Evolutionary conservation across 2,113 vertebrate species (phyloP).

Genomic region (Condylura cristata): DNA sequence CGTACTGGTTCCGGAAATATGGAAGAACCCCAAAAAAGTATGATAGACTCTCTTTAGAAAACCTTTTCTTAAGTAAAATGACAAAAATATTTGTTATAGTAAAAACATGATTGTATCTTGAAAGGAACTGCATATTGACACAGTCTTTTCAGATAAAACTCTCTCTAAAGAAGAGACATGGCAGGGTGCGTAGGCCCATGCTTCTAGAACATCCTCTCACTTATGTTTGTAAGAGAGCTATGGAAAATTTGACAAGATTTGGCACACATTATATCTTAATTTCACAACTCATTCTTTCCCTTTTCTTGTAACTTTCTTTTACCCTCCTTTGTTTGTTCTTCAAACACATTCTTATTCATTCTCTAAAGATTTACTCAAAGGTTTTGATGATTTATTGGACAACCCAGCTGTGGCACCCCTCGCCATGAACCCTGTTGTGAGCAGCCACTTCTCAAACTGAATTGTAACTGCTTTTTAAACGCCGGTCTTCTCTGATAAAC

Average conservation of each 20-base stretch:
- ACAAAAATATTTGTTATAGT: not conserved
- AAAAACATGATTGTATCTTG: too few species aligned
- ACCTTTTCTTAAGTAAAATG: not conserved
- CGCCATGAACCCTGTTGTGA: not conserved
- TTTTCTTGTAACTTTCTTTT: slow-evolving; percentile 6
- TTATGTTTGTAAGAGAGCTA: not conserved
- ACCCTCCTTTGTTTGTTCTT: not conserved
- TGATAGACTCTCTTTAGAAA: not conserved
- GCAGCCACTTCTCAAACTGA: not conserved
- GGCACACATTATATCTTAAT: not conserved
- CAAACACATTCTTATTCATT: not conserved
- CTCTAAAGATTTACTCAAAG: not conserved
- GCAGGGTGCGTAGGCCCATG: not conserved
- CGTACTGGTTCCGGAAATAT: slow-evolving; percentile 7
- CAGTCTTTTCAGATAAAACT: not conserved
- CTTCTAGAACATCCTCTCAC: not conserved
- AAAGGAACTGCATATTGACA: not conserved
- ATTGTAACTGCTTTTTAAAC: not conserved
- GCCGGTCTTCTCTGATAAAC: not conserved
- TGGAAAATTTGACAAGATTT: not conserved
- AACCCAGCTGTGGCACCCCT: not conserved
- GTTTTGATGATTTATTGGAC: not conserved
- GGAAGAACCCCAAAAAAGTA: not conserved
- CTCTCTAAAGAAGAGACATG: not conserved
- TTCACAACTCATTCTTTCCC: not conserved